Evolutionary conservation across 2,113 vertebrate genomes (phyloP).

Genomic region (Solea solea): DNA sequence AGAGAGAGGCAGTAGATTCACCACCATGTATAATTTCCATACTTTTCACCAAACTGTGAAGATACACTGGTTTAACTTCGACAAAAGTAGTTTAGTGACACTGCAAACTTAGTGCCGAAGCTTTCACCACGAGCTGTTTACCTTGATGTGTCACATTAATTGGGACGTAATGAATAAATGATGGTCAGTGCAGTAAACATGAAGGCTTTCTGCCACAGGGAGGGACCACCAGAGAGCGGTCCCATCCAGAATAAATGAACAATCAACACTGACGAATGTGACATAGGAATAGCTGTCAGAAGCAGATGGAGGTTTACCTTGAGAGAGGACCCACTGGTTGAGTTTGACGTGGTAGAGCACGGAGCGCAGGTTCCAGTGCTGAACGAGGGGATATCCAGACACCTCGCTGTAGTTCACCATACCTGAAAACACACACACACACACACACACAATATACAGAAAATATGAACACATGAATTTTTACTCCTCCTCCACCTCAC

Average conservation of each 20-base stretch:
- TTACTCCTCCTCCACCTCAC: not conserved
- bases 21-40: too few species aligned
- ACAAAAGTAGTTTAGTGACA: not conserved
- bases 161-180: slow-evolving; percentile 33
- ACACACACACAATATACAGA: not conserved
- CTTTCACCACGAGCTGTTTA: slow-evolving; percentile 39
- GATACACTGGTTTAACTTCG: not conserved
- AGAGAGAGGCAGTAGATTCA: too few species aligned
- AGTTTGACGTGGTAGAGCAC: slow-evolving; percentile 94
- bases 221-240: not conserved
- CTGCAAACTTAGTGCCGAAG: not conserved
- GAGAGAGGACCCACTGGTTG: slow-evolving; percentile 92
- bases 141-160: slow-evolving; percentile 50
- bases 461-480: too few species aligned
- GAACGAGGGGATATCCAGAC: slow-evolving; percentile 92
- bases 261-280: slow-evolving; percentile 17
- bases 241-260: slow-evolving; percentile 27
- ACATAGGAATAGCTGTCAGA: slow-evolving; percentile 4
- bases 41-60: too few species aligned
- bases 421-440: slow-evolving; percentile 51
- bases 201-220: slow-evolving; percentile 4
- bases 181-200: not conserved
- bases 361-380: slow-evolving; percentile 95
- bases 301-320: slow-evolving; percentile 82
- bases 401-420: slow-evolving; percentile 99